Conservation (phyloP, 1,140 invertebrate genomes). For the Cyclina sinensis region DNA sequence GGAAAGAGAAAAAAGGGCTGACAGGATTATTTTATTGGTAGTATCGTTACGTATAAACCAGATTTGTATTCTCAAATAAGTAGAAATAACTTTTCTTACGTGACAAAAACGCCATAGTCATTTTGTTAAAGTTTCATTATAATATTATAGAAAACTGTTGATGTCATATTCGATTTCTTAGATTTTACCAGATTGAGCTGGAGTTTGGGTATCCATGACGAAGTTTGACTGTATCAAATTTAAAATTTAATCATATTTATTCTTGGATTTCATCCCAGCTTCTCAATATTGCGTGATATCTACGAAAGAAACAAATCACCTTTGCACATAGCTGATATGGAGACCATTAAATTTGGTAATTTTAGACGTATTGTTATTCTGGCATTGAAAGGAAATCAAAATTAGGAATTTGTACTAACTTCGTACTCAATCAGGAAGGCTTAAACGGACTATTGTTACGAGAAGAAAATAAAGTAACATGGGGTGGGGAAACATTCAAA, state of each 20-base stretch:
- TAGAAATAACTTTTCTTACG: background rate
- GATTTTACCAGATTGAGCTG: background rate
- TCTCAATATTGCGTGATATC: conserved; percentile 7
- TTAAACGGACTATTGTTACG: too few relatives aligned
- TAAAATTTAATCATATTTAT: background rate
- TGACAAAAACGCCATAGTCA: background rate
- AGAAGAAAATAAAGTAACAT: too few relatives aligned
- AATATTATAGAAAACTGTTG: conserved; percentile 13
- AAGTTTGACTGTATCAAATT: conserved; percentile 4
- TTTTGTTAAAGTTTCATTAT: background rate
- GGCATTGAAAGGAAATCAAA: background rate
- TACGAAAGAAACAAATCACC: background rate
- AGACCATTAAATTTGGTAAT: conserved; percentile 24
- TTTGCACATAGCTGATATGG: background rate
- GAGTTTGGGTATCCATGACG: background rate
- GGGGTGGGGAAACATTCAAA: too few relatives aligned
- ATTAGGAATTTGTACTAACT: background rate
- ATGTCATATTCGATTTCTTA: background rate
- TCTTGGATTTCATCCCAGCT: background rate
- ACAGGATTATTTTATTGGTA: too few relatives aligned
- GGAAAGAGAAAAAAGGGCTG: too few relatives aligned
- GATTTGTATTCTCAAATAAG: too few relatives aligned
- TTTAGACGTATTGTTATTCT: background rate
- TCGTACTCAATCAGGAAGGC: too few relatives aligned
- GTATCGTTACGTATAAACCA: too few relatives aligned